These are phyloP conservation scores for Ameiurus melas DNA, from an alignment of 2,113 vertebrate genomes.

Conservation along the genomic window DNA sequence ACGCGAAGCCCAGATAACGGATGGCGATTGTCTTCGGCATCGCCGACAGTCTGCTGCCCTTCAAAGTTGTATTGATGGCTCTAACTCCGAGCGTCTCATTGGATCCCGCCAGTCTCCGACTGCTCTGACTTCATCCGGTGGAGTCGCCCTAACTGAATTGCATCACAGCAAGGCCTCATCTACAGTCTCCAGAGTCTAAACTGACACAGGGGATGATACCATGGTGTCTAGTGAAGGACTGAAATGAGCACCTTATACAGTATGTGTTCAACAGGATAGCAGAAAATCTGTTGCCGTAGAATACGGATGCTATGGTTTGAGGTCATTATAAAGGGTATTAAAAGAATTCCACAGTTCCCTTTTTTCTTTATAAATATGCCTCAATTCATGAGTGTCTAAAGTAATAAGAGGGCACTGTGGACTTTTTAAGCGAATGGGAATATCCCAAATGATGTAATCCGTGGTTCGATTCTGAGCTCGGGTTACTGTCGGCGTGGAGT, in stretches of 20 bases:
- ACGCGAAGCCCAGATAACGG: conserved; percentile 28
- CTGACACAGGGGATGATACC: conserved; percentile 9
- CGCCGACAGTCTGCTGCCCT: conserved; percentile 33
- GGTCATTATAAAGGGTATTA: background rate
- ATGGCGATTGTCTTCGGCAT: conserved; percentile 7
- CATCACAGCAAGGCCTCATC: conserved; percentile 22
- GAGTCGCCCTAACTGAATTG: conserved; percentile 15
- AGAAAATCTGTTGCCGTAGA: background rate
- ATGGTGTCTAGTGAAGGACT: conserved; percentile 1
- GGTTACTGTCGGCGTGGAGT: background rate
- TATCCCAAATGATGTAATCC: background rate
- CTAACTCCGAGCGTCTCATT: conserved; percentile 20
- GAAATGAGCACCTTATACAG: background rate
- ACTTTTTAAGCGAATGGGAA: background rate
- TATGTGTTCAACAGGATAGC: background rate
- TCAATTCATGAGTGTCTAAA: background rate
- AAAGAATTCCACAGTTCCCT: background rate
- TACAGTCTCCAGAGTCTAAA: conserved; percentile 12
- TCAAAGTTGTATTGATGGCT: conserved; percentile 39
- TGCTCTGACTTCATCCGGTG: conserved; percentile 5
- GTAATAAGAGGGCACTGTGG: too few species aligned
- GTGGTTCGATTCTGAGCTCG: background rate
- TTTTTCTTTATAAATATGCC: background rate
- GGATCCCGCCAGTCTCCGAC: background rate
- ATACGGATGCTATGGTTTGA: background rate